Percentiles rank a stretch among this genome's conserved stretches.
Evolutionary conservation across 2,797 vertebrate genomes (phyloP).

Genomic region (Neosilurus hyrtlii): DNA sequence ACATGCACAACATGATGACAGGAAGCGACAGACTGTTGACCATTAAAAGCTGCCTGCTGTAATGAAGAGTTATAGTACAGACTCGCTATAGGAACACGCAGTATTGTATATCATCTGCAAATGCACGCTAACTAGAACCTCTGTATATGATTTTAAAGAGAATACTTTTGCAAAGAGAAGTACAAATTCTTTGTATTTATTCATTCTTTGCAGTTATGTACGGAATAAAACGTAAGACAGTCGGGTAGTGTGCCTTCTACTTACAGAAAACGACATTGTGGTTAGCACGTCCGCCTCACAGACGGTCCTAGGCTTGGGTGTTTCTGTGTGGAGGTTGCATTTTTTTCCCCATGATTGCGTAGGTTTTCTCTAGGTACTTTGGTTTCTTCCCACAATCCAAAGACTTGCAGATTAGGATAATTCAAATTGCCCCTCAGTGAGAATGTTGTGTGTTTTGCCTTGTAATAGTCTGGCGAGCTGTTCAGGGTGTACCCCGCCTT

Average conservation of each 20-base stretch:
- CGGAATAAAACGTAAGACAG: neutral
- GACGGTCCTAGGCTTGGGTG: too few relatives aligned
- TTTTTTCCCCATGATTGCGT: too few relatives aligned
- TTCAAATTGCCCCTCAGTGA: too few relatives aligned
- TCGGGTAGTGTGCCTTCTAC: neutral
- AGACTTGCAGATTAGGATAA: too few relatives aligned
- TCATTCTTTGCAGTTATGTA: neutral
- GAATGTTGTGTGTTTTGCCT: too few relatives aligned
- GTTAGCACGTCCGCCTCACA: too few relatives aligned
- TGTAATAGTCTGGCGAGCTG: too few relatives aligned
- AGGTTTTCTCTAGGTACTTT: too few relatives aligned
- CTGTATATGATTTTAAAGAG: conserved; percentile 38
- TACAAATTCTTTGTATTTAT: neutral
- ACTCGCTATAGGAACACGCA: neutral
- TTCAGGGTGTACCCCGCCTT: too few relatives aligned
- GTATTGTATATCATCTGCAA: conserved; percentile 16
- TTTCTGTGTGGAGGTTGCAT: too few relatives aligned
- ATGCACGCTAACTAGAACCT: conserved; percentile 1
- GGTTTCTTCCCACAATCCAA: too few relatives aligned
- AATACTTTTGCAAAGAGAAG: conserved; percentile 4
- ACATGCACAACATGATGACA: conserved; percentile 19
- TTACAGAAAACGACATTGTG: neutral
- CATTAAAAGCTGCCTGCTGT: conserved; percentile 25
- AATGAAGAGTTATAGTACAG: conserved; percentile 6
- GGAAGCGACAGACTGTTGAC: conserved; percentile 13